A percentile compares a stretch with the other conserved stretches of the same genome.
These are phyloP conservation scores for Tapirus terrestris DNA, from an alignment of 2,113 vertebrate genomes.

Conservation along the genomic window DNA sequence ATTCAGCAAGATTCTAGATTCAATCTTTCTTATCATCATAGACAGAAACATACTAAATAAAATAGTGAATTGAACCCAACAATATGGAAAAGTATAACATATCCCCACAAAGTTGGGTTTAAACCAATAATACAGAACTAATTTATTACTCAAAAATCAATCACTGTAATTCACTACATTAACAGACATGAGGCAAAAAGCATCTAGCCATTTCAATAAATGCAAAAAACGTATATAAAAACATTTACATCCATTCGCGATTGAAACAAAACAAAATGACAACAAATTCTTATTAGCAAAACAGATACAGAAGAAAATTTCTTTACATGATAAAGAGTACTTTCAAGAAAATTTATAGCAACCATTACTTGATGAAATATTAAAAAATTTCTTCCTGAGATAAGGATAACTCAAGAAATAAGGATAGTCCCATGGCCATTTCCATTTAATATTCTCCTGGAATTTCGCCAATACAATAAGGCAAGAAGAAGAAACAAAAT, in stretches of 20 bases:
- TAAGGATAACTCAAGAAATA: neutral
- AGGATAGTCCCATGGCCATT: neutral
- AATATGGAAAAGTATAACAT: neutral
- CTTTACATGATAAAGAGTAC: neutral
- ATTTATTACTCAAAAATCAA: neutral
- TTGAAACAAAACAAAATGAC: neutral
- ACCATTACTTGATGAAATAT: constrained; percentile 6
- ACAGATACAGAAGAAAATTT: neutral
- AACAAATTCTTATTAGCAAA: neutral
- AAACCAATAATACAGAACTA: neutral
- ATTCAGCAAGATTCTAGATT: too few relatives aligned
- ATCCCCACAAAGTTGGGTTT: neutral
- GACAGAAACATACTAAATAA: neutral
- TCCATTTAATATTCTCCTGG: neutral
- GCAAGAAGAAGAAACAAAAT: constrained; percentile 22
- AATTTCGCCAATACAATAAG: constrained; percentile 13
- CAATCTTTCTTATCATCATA: neutral
- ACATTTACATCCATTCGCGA: neutral
- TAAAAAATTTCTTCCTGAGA: neutral
- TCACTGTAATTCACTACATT: neutral
- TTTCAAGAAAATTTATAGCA: constrained; percentile 28
- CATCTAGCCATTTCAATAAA: neutral
- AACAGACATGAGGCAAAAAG: neutral
- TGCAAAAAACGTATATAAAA: neutral
- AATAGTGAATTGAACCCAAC: neutral